Conservation (phyloP, 1,140 invertebrate species). For the Drosophila truncata region DNA sequence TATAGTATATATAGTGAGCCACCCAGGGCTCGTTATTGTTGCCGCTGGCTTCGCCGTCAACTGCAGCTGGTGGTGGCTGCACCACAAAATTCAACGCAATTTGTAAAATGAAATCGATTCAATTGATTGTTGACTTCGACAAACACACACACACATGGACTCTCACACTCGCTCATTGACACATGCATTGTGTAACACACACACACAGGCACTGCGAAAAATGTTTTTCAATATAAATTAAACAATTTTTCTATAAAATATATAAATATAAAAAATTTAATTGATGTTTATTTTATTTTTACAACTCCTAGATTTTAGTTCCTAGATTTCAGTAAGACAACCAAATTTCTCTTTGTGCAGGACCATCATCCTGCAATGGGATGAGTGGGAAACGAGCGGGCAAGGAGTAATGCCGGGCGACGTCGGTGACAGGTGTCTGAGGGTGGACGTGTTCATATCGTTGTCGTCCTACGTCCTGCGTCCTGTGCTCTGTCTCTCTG, state of each 20-base stretch:
- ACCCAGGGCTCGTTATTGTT: conserved; percentile 75
- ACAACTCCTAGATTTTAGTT: background rate
- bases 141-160: conserved; percentile 46
- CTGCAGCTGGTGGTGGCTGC: conserved; percentile 77
- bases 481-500: conserved; percentile 12
- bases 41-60: conserved; percentile 77
- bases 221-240: background rate
- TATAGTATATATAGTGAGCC: conserved; percentile 20
- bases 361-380: conserved; percentile 49
- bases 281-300: background rate
- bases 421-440: conserved; percentile 77
- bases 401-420: conserved; percentile 53
- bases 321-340: background rate
- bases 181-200: conserved; percentile 31
- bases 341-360: background rate
- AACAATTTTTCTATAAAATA: background rate
- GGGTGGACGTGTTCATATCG: conserved; percentile 61
- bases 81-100: conserved; percentile 84
- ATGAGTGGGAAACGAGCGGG: background rate
- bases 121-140: conserved; percentile 82
- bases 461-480: conserved; percentile 43
- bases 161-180: conserved; percentile 16
- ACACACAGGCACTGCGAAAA: conserved; percentile 15
- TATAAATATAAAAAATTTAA: background rate
- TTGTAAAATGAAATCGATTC: conserved; percentile 84